Evolutionary conservation across 2,797 vertebrate species (phyloP).

Genomic region (Sebastes wilsoni): DNA sequence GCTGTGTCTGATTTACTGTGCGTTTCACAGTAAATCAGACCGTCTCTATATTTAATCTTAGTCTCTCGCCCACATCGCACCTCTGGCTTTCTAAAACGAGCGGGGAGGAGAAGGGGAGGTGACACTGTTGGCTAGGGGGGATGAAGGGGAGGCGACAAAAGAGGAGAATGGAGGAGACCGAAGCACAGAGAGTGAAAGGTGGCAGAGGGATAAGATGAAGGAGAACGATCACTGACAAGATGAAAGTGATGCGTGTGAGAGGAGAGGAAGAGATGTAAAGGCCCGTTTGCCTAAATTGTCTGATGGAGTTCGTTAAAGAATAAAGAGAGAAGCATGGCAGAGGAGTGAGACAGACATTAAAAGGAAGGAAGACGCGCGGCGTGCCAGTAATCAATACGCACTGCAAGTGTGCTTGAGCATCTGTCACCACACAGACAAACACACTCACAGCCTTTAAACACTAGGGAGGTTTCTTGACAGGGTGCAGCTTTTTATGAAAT

Average conservation of each 20-base stretch:
- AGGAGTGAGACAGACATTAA: conserved; percentile 23
- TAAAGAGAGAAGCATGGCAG: not conserved
- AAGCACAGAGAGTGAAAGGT: conserved; percentile 16
- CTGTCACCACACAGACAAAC: conserved; percentile 33
- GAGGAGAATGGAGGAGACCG: not conserved
- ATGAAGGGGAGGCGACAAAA: conserved; percentile 23
- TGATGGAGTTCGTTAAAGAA: conserved; percentile 8
- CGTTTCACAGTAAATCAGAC: not conserved
- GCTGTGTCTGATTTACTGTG: conserved; percentile 50
- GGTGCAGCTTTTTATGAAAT: conserved; percentile 50
- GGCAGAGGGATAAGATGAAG: conserved; percentile 35
- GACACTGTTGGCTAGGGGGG: conserved; percentile 25
- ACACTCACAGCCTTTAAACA: conserved; percentile 30
- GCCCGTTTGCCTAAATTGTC: conserved; percentile 21
- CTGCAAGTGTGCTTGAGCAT: conserved; percentile 52
- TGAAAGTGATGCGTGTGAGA: conserved; percentile 30
- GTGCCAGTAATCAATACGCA: conserved; percentile 55
- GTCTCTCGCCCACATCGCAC: conserved; percentile 60
- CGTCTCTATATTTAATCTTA: conserved; percentile 63
- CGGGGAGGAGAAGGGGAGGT: conserved; percentile 53
- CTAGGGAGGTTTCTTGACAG: conserved; percentile 41
- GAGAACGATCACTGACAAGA: conserved; percentile 19
- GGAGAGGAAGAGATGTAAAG: conserved; percentile 19
- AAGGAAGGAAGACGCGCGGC: conserved; percentile 9
- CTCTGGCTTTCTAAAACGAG: conserved; percentile 63